Base-by-base conservation (phyloP, 2,797 vertebrate species). In the Dallia pectoralis region DNA sequence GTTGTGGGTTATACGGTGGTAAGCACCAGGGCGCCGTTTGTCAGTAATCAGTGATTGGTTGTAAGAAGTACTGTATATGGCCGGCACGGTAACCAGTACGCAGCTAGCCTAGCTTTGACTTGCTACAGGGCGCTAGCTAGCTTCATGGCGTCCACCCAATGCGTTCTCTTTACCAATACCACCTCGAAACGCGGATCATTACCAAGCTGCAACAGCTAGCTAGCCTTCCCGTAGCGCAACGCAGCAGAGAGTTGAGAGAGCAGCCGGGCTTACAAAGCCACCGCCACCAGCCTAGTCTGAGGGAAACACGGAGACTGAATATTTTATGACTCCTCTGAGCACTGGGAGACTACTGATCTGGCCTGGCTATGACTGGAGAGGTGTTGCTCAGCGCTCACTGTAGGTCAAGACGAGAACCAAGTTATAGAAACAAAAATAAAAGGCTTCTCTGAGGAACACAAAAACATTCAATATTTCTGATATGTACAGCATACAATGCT, bases 301-400 rank as follows among this genome's bases (percentile, higher is more conserved):
- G 91, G 93, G 95, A 96, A 95, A 94, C 94, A 92, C 89, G 85
- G 84, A 93, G 91, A 88, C 92, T 97, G 94, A 97, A 97, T 97
- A 96, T 97, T 97, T 97, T 92, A 97, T 97, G 94, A 96, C 86
- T 94, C 93, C 95, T 96, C 89, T 94, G 85, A 97, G 95, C 94
- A 95, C 95, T 95, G 94, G 96, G 95, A 95, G 93, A 96, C 93
- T 93, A 93, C 92, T 93, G 93, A 95, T 94, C 93, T 94, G 94
- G 93, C 92, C 94, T 85, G 89, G 93, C 92, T 93, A 56, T 93
- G 93, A 94, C 87, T 95, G 90, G 93, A 93, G 94, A 91, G 49
- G 86, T 82, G 87, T 56, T 56, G n/a, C 51, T 56, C 51, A 22
- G 51, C 83, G 81, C 74, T 69, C 70, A 81, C 89, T 91, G 92